phyloP scores from a whole-genome alignment of 2,113 vertebrate genomes.

The Neofelis nebulosa region DNA sequence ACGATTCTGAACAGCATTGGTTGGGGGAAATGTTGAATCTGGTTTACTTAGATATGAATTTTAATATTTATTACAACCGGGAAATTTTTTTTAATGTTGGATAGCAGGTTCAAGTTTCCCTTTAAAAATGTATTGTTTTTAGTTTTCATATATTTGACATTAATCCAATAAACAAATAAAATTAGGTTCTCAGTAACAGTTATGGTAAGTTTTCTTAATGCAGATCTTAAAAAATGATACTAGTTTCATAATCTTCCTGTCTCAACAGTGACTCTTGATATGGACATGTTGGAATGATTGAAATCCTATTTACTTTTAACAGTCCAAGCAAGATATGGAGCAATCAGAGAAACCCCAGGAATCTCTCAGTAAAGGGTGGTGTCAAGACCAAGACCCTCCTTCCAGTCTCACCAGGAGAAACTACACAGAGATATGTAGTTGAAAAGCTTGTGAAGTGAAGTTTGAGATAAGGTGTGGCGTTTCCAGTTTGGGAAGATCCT shows the following conservation, averaged over 20 bases:
- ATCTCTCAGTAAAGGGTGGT: background rate
- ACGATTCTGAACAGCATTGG: background rate
- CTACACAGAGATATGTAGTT: background rate
- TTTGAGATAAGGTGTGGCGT: background rate
- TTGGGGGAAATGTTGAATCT: background rate
- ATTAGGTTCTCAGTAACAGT: background rate
- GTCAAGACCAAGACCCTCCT: background rate
- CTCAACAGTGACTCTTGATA: background rate
- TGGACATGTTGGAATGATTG: slow-evolving; percentile 26
- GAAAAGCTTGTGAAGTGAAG: background rate
- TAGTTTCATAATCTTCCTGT: slow-evolving; percentile 23
- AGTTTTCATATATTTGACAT: background rate
- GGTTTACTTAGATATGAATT: slow-evolving; percentile 12
- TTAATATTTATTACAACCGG: slow-evolving; percentile 46
- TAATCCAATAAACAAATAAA: slow-evolving; percentile 34
- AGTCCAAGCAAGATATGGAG: background rate
- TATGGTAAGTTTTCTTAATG: slow-evolving; percentile 17
- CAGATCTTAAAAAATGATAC: background rate
- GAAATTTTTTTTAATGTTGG: background rate
- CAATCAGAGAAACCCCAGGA: background rate
- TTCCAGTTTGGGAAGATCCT: background rate
- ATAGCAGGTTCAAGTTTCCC: background rate
- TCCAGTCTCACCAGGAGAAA: background rate
- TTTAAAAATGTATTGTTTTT: background rate
- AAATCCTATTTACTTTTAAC: slow-evolving; percentile 22